Base-by-base conservation (phyloP, 2,888 invertebrate species). In the Odontomyia ornata region DNA sequence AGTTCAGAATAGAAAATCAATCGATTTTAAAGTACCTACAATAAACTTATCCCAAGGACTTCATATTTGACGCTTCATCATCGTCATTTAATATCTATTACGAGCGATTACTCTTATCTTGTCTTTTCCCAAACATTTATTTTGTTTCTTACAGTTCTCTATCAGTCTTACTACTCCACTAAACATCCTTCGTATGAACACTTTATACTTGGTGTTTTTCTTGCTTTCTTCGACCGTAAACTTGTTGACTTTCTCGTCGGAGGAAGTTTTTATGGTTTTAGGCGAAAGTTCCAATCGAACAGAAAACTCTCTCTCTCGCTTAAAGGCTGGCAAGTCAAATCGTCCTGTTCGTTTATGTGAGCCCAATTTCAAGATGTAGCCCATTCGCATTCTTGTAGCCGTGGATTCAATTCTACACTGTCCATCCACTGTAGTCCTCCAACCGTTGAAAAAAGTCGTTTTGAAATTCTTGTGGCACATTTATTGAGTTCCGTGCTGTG, bases 391-490 rank as follows among this genome's bases (percentile, higher is more conserved):
- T 11, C 60, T 36, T 36, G n/a, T n/a, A n/a, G n/a, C n/a, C n/a
- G n/a, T n/a, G 36, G 9, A 9, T 36, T 36, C n/a, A 57, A 57
- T 36, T 15, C 27, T 30, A 30, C 13, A 36, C 36, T 5, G 36
- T 25, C 43, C 11, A 9, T 25, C 43, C 11, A 21, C 2, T 13
- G n/a, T 47, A 46, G 21, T 15, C 23, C 13, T 46, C 36, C 36
- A 36, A 21, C 43, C 46, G 27, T 7, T 60, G 60, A 36, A 36
- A 57, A 57, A 73, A 36, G 57, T 36, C 57, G 7, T 36, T 47
- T 60, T 60, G 57, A 73, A 73, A 60, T 57, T 36, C 57, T 73
- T 73, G 57, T 57, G 73, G 73, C 73, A 60, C 73, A 73, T 73
- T 73, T 73, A 57, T 73, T 43, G 57, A 73, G 57, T 73, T 72